Percentiles rank a stretch among this genome's conserved stretches.
These are phyloP conservation scores for Caradrina kadenii DNA, from an alignment of 2,888 invertebrate species.

Conservation along the genomic window DNA sequence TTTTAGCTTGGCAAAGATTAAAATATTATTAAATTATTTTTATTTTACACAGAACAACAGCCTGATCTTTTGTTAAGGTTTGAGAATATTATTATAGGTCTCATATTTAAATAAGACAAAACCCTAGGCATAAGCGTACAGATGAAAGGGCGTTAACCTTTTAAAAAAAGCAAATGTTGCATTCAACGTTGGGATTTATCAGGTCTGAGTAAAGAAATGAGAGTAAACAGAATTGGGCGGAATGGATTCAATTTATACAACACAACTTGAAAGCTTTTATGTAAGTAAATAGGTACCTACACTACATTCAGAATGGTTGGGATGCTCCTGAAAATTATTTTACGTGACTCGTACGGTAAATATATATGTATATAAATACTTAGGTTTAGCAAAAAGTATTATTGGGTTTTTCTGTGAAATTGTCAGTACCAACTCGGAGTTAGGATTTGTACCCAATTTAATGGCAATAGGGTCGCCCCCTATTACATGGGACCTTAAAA, in stretches of 20 bases:
- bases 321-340: conserved; percentile 12
- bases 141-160: neutral
- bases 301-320: conserved; percentile 18
- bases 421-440: too few relatives aligned
- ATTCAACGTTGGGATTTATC: conserved; percentile 17
- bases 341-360: neutral
- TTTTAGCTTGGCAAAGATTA: too few relatives aligned
- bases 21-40: too few relatives aligned
- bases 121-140: neutral
- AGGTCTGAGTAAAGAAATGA: conserved; percentile 9
- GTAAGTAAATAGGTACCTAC: conserved; percentile 37
- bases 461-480: too few relatives aligned
- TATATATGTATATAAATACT: too few relatives aligned
- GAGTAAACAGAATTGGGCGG: conserved; percentile 42
- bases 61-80: too few relatives aligned
- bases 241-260: conserved; percentile 45
- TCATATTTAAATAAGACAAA: neutral
- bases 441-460: too few relatives aligned
- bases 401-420: too few relatives aligned
- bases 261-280: conserved; percentile 44
- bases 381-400: too few relatives aligned
- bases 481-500: too few relatives aligned
- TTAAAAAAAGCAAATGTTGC: conserved; percentile 5
- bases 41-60: too few relatives aligned
- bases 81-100: neutral